Evolutionary conservation across 2,888 invertebrate genomes (phyloP), one percentile per base, ranked within the genome.

Genomic region (Cancer borealis): DNA sequence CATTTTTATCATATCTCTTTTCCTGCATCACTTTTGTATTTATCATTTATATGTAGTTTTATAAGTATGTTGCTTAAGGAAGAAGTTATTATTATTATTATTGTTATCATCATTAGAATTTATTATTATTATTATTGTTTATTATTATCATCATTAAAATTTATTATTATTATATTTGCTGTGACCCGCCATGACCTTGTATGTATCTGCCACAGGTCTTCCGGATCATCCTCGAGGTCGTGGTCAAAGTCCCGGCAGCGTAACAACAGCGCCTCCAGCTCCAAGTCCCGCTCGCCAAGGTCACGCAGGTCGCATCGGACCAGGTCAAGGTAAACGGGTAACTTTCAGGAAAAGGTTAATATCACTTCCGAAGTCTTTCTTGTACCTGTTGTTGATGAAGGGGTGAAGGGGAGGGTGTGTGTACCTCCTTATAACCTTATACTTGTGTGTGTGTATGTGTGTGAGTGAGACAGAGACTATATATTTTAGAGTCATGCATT

Each of bases 311-410:
- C 84, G 39, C 90, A 84, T 66, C 91, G 94, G 92, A 92, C 92
- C 90, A 94, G 94, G 94, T 94, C 94, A 94, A 94, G 94, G 94
- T 94, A 94, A 94, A 94, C 79, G 94, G 94, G 94, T 94, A 94
- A 94, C 92, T 92, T 92, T 79, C 91, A 91, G 73, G 54, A 94
- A 94, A 94, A 94, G 94, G 94, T 94, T 94, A 94, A 94, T 94
- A 94, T 94, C 94, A 94, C 47, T 92, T 94, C 90, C 39, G 39
- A 88, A 88, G 54, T 87, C 26, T 92, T 88, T 92, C 87, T 84
- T 88, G 54, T 92, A 88, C 47, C 8, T 84, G 26, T 30, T 92
- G 87, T 30, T 88, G 47, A 14, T 12, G 21, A 4, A 39, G 30
- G 47, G 49, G 17, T 60, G 60, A 3, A 21, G 17, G 60, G 17